These are phyloP conservation scores for Axea sp. DNA, from an alignment of 2,888 invertebrate genomes.

Conservation along the genomic window DNA sequence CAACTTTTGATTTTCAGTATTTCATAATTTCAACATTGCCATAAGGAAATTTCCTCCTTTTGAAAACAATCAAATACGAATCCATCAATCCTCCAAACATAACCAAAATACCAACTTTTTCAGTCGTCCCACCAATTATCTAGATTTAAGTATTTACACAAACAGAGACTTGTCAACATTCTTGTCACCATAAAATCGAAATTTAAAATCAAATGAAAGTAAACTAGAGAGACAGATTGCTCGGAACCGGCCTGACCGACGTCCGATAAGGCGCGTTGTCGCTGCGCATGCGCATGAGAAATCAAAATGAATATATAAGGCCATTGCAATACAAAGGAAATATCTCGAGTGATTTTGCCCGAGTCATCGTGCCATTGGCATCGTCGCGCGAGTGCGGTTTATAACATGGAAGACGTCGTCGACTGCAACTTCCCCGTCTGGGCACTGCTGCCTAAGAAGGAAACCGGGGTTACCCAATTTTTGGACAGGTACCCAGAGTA, in stretches of 20 bases:
- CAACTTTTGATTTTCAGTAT: no score
- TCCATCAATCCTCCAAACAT: no score
- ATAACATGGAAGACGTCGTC: conserved; percentile 77
- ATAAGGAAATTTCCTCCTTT: no score
- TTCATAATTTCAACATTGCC: no score
- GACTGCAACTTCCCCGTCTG: conserved; percentile 87
- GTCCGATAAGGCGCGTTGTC: background rate
- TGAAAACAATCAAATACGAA: no score
- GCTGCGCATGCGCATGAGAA: conserved; percentile 67
- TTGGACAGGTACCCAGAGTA: conserved; percentile 92
- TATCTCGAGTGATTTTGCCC: conserved; percentile 68
- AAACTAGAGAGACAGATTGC: no score
- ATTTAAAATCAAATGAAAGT: no score
- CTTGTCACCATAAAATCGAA: no score
- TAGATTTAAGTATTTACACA: no score
- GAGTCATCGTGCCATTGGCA: conserved; percentile 70
- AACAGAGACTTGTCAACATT: no score
- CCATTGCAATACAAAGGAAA: conserved; percentile 71
- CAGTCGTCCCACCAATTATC: no score
- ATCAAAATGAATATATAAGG: conserved; percentile 71
- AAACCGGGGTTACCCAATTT: conserved; percentile 94
- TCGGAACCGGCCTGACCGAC: conserved; percentile 17
- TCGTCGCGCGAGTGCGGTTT: conserved; percentile 50
- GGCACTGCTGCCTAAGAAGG: conserved; percentile 95
- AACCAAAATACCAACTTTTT: no score